Conservation (phyloP, 2,113 vertebrate genomes). For the Actenoides hombroni region DNA sequence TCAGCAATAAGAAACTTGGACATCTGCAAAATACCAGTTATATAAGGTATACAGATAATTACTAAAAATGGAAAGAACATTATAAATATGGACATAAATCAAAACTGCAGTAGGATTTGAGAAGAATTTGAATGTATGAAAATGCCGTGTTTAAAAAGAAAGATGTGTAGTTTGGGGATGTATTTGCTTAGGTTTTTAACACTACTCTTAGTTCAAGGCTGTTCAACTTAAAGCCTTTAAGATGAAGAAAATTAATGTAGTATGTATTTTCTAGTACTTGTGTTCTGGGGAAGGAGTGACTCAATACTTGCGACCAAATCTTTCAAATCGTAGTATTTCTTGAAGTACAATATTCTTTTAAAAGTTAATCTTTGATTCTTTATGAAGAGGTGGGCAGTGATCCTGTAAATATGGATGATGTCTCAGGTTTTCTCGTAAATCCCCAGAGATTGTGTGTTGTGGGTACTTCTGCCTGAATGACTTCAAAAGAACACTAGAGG, state of each 20-base stretch:
- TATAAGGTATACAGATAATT: neutral
- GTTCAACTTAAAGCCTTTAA: neutral
- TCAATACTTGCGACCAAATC: neutral
- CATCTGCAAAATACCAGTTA: neutral
- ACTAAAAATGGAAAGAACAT: neutral
- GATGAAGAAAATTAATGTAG: neutral
- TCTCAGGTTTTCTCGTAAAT: neutral
- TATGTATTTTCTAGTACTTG: neutral
- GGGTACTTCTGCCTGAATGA: constrained; percentile 30
- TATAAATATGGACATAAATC: neutral
- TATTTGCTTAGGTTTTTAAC: neutral
- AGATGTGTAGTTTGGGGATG: neutral
- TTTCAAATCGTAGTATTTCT: neutral
- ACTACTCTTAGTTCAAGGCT: neutral
- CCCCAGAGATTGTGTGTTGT: neutral
- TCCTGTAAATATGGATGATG: neutral
- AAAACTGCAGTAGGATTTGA: neutral
- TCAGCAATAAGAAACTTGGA: neutral
- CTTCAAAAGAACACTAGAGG: constrained; percentile 3
- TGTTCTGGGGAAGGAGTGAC: neutral
- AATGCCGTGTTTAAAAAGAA: neutral
- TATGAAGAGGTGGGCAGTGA: neutral
- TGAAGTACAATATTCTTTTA: neutral
- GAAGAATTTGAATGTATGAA: neutral
- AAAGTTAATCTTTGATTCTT: neutral